Evolutionary conservation across 30 jellyfish, hydroid and myxozoan genomes (phyloP).

Genomic region (Haliclystus octoradiatus): DNA sequence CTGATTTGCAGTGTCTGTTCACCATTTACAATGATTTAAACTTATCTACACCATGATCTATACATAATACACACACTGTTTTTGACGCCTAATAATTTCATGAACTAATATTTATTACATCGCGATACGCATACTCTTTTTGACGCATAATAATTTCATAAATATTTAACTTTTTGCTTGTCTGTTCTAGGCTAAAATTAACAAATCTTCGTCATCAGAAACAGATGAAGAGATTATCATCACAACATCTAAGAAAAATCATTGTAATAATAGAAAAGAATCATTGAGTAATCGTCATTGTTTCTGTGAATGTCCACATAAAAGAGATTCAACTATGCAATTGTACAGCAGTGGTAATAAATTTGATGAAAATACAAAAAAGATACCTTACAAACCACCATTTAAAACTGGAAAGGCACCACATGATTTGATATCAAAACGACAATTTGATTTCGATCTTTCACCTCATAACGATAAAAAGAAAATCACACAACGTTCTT

Average conservation of each 20-base stretch:
- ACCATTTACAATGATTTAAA: too few species aligned
- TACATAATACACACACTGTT: too few species aligned
- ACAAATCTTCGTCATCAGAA: background rate
- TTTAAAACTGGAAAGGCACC: background rate
- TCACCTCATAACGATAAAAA: background rate
- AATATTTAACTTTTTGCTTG: too few species aligned
- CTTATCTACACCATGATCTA: too few species aligned
- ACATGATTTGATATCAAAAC: background rate
- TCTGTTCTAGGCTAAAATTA: too few species aligned
- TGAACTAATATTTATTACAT: too few species aligned
- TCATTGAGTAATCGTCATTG: background rate
- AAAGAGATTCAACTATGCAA: background rate
- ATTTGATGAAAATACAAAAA: too few species aligned
- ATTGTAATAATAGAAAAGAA: background rate
- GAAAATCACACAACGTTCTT: too few species aligned
- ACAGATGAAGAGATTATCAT: background rate
- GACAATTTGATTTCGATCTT: background rate
- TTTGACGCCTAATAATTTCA: too few species aligned
- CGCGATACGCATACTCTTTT: too few species aligned
- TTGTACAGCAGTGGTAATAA: background rate
- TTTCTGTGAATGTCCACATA: background rate
- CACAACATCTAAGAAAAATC: background rate
- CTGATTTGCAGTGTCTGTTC: too few species aligned
- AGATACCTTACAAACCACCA: background rate
- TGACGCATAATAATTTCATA: too few species aligned